Evolutionary conservation across 2,113 vertebrate species (phyloP).

Genomic region (Seriola aureovittata): DNA sequence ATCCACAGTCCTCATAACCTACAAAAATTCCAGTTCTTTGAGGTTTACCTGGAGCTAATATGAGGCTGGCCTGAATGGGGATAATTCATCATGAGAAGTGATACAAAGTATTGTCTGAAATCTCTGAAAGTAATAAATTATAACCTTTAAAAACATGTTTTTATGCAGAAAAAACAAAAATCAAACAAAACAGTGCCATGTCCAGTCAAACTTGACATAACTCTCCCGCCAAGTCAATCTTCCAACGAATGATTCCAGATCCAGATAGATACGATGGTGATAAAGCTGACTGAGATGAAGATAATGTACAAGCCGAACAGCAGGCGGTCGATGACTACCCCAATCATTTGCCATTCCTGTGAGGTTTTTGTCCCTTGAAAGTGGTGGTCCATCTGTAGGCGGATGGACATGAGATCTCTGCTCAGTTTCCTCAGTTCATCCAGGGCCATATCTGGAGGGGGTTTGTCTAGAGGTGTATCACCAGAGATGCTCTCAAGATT

Average conservation of each 20-base stretch:
- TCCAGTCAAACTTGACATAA: not conserved
- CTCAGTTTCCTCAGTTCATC: constrained; percentile 67
- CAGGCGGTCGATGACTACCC: constrained; percentile 74
- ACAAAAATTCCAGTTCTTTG: too few relatives aligned
- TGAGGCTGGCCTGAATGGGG: too few relatives aligned
- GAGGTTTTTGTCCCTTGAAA: constrained; percentile 15
- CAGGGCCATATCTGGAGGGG: not conserved
- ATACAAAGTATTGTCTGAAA: too few relatives aligned
- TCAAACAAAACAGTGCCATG: too few relatives aligned
- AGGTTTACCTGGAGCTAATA: too few relatives aligned
- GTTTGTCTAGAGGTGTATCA: not conserved
- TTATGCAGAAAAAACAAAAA: too few relatives aligned
- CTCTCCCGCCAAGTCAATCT: not conserved
- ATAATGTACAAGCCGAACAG: constrained; percentile 73
- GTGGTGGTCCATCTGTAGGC: constrained; percentile 66
- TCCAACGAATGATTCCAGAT: not conserved
- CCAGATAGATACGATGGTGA: constrained; percentile 75
- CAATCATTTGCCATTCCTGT: constrained; percentile 75
- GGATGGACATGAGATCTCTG: constrained; percentile 66
- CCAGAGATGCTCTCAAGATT: not conserved
- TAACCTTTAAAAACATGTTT: too few relatives aligned
- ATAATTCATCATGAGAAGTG: too few relatives aligned
- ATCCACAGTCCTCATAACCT: too few relatives aligned
- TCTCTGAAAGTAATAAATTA: too few relatives aligned
- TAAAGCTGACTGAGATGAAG: constrained; percentile 73